phyloP scores from a whole-genome alignment of 2,888 invertebrate species.

The Amphipyra berbera region DNA sequence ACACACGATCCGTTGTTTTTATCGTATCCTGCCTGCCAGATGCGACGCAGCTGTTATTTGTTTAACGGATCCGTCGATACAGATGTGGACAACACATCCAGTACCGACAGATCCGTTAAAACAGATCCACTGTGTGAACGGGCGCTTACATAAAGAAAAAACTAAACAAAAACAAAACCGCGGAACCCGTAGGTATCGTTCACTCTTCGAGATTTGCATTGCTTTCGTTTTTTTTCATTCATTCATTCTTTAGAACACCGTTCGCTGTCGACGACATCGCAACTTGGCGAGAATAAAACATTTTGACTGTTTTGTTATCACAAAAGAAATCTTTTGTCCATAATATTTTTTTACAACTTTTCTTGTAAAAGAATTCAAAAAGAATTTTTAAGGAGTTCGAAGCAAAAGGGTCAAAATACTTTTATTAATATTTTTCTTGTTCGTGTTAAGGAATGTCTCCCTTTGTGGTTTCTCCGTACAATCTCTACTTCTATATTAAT shows the following conservation, averaged over 20 bases:
- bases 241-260: constrained; percentile 32
- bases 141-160: too few relatives aligned
- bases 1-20: too few relatives aligned
- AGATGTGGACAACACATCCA: too few relatives aligned
- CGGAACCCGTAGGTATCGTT: constrained; percentile 17
- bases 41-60: too few relatives aligned
- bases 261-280: constrained; percentile 21
- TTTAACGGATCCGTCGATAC: too few relatives aligned
- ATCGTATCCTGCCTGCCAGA: too few relatives aligned
- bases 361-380: constrained; percentile 23
- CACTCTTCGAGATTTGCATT: constrained; percentile 21
- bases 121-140: too few relatives aligned
- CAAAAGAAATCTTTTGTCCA: constrained; percentile 29
- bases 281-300: constrained; percentile 29
- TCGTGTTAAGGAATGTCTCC: constrained; percentile 35
- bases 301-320: constrained; percentile 39
- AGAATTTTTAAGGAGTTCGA: constrained; percentile 31
- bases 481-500: too few relatives aligned
- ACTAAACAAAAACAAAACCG: background rate
- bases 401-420: constrained; percentile 50
- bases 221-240: constrained; percentile 12
- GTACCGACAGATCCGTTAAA: too few relatives aligned
- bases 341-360: constrained; percentile 41
- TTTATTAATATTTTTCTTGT: constrained; percentile 43
- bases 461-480: constrained; percentile 32